A percentile compares a stretch with the other conserved stretches of the same genome.
Evolutionary conservation across 2,797 vertebrate genomes (phyloP).

Genomic region (Sebastes goodei): DNA sequence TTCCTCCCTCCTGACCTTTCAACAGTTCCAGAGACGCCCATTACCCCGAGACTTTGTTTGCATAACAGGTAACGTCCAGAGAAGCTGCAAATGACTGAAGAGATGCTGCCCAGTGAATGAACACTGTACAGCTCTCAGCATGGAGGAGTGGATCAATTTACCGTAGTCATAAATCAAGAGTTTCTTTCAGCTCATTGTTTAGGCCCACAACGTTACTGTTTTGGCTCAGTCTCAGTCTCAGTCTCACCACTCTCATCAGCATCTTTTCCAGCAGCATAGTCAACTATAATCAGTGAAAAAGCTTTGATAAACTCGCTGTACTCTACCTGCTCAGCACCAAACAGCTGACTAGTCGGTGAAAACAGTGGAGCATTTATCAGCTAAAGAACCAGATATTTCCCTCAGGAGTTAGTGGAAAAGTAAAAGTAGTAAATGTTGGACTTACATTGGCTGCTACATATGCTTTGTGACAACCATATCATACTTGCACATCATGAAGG

Average conservation of each 20-base stretch:
- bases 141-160: conserved; percentile 2
- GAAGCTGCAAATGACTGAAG: conserved; percentile 23
- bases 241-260: background rate
- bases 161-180: background rate
- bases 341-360: background rate
- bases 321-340: background rate
- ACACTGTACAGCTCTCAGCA: conserved; percentile 7
- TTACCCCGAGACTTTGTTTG: conserved; percentile 14
- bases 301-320: background rate
- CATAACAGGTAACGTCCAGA: background rate
- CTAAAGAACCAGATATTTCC: background rate
- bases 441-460: too few relatives aligned
- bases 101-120: conserved; percentile 12
- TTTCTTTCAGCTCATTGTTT: background rate
- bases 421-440: background rate
- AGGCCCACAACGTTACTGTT: background rate
- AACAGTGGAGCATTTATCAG: background rate
- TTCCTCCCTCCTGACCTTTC: conserved; percentile 57
- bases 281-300: background rate
- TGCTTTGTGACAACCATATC: too few relatives aligned
- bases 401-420: background rate
- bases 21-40: conserved; percentile 23
- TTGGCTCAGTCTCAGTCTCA: background rate
- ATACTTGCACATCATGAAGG: too few relatives aligned
- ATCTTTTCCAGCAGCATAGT: background rate